phyloP scores from a whole-genome alignment of 2,797 vertebrate species.

The Cynopterus sphinx region DNA sequence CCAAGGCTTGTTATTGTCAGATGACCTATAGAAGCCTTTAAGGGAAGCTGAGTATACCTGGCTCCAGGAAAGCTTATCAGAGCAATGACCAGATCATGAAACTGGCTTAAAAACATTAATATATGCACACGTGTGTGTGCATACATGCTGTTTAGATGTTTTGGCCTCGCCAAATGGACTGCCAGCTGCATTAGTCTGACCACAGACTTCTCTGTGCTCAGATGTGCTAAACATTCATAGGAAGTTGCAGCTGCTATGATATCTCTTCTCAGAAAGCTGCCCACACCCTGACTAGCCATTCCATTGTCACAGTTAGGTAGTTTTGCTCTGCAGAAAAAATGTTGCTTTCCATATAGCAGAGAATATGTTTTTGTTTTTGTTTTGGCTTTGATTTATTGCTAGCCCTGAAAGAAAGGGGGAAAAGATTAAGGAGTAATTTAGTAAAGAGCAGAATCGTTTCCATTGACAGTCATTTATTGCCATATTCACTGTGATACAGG shows the following conservation, averaged over 20 bases:
- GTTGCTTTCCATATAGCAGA: background rate
- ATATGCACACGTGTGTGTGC: fast-evolving
- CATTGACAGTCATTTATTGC: conserved; percentile 13
- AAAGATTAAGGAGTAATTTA: conserved; percentile 17
- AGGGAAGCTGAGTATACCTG: background rate
- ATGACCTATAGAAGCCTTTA: background rate
- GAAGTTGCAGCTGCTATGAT: background rate
- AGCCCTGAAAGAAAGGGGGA: background rate
- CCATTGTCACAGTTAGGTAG: background rate
- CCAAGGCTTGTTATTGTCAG: background rate
- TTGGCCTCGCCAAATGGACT: background rate
- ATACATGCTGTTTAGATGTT: background rate
- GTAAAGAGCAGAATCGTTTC: conserved; percentile 30
- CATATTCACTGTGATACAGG: background rate
- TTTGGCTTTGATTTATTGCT: conserved; percentile 44
- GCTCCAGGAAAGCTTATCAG: background rate
- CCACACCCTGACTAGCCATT: background rate
- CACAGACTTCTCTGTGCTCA: background rate
- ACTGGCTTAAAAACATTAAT: background rate
- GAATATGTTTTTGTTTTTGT: background rate
- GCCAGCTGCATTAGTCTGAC: background rate
- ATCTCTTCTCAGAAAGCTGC: background rate
- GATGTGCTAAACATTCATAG: background rate
- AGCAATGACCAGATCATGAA: background rate
- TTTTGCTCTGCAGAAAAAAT: background rate